A percentile compares a stretch with the other conserved stretches of the same genome.
phyloP scores from a whole-genome alignment of 53 echinoderm and acorn worm genomes.

The Henricia sp. region DNA sequence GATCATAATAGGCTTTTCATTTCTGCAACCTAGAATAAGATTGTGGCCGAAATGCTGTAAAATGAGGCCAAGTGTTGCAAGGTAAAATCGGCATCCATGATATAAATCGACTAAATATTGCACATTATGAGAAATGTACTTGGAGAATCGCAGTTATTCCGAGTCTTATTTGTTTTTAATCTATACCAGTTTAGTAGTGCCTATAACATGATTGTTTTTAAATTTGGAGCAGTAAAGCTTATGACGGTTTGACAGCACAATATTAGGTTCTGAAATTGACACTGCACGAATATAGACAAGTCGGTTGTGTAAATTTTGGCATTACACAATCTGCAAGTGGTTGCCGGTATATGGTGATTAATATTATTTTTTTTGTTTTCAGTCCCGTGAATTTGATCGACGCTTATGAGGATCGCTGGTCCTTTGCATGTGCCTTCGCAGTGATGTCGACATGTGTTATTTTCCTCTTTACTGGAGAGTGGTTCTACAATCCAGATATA shows the following conservation, averaged over 20 bases:
- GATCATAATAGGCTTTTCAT: slow-evolving; percentile 65
- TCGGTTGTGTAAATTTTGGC: too few species aligned
- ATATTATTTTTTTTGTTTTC: slow-evolving; percentile 12
- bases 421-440: slow-evolving; percentile 82
- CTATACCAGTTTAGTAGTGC: background rate
- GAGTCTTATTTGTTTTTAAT: background rate
- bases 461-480: slow-evolving; percentile 78
- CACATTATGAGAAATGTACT: background rate
- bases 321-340: background rate
- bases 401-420: slow-evolving; percentile 72
- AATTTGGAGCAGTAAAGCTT: background rate
- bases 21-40: slow-evolving; percentile 67
- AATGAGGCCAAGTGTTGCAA: slow-evolving; percentile 73
- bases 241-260: background rate
- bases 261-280: background rate
- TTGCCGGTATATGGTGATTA: background rate
- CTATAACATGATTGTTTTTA: background rate
- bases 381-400: slow-evolving; percentile 88
- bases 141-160: background rate
- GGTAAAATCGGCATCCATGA: slow-evolving; percentile 49
- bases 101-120: background rate
- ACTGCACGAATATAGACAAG: too few species aligned
- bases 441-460: slow-evolving; percentile 73
- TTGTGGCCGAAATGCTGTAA: slow-evolving; percentile 68
- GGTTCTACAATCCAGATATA: slow-evolving; percentile 71